Evolutionary conservation across 2,113 vertebrate genomes (phyloP).

Genomic region (Phylloscopus trochiloides): DNA sequence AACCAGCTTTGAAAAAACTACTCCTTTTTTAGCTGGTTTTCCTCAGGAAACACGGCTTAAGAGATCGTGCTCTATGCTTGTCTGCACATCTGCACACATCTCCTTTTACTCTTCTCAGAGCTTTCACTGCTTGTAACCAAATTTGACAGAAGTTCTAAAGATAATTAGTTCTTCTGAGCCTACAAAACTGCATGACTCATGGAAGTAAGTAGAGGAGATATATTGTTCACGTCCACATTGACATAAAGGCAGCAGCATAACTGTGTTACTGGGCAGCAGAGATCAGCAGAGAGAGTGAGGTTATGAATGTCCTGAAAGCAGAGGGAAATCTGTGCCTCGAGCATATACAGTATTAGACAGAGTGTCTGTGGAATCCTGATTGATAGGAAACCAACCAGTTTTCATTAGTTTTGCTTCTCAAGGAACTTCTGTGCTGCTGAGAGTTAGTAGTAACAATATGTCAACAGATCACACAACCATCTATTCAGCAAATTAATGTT

Average conservation of each 20-base stretch:
- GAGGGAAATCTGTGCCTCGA: neutral
- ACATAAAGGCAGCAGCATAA: neutral
- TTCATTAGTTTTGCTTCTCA: slow-evolving; percentile 4
- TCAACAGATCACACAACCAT: neutral
- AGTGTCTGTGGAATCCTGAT: neutral
- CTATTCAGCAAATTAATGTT: neutral
- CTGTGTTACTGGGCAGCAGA: neutral
- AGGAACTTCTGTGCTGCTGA: neutral
- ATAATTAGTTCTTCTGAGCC: neutral
- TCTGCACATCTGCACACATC: neutral
- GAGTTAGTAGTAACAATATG: neutral
- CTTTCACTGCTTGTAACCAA: neutral
- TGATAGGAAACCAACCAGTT: neutral
- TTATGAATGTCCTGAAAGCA: neutral
- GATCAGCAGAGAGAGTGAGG: neutral
- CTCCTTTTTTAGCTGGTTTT: slow-evolving; percentile 6
- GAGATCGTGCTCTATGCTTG: neutral
- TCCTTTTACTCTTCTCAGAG: neutral
- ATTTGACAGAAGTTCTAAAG: neutral
- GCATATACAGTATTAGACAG: neutral
- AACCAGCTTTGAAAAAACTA: neutral
- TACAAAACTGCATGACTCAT: neutral
- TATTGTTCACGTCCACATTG: neutral
- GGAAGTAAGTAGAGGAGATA: neutral
- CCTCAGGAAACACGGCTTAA: slow-evolving; percentile 1